phyloP scores from a whole-genome alignment of 2,113 vertebrate genomes.

The Pitta sordida region DNA sequence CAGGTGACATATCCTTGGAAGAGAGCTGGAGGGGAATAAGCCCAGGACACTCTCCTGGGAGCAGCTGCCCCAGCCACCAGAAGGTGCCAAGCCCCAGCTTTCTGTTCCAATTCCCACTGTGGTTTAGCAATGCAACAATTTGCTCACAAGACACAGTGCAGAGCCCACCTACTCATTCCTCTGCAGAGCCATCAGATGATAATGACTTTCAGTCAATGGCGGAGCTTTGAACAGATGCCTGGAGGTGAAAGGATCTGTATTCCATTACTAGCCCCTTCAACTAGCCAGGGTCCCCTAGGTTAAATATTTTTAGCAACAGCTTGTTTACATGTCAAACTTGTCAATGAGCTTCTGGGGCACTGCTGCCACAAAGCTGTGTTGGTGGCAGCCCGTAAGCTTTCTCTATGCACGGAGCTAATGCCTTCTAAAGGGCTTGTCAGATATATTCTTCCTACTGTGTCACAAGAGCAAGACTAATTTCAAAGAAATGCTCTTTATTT shows the following conservation, averaged over 20 bases:
- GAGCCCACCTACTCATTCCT: constrained; percentile 30
- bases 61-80: neutral
- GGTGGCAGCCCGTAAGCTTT: constrained; percentile 24
- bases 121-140: neutral
- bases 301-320: constrained; percentile 67
- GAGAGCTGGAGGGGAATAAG: neutral
- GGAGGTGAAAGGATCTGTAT: constrained; percentile 62
- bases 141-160: neutral
- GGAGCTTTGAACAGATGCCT: constrained; percentile 34
- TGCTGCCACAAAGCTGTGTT: constrained; percentile 23
- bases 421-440: constrained; percentile 37
- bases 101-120: neutral
- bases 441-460: constrained; percentile 34
- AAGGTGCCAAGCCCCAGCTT: neutral
- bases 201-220: constrained; percentile 12
- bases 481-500: constrained; percentile 65
- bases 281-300: constrained; percentile 32
- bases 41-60: neutral
- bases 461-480: constrained; percentile 53
- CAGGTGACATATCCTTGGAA: neutral
- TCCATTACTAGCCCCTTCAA: constrained; percentile 47
- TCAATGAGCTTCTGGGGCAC: constrained; percentile 48
- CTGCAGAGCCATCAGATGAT: neutral
- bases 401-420: neutral
- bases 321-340: constrained; percentile 65